These are phyloP conservation scores for Trissolcus brochymenae DNA, from an alignment of 2,888 invertebrate genomes.

Conservation along the genomic window DNA sequence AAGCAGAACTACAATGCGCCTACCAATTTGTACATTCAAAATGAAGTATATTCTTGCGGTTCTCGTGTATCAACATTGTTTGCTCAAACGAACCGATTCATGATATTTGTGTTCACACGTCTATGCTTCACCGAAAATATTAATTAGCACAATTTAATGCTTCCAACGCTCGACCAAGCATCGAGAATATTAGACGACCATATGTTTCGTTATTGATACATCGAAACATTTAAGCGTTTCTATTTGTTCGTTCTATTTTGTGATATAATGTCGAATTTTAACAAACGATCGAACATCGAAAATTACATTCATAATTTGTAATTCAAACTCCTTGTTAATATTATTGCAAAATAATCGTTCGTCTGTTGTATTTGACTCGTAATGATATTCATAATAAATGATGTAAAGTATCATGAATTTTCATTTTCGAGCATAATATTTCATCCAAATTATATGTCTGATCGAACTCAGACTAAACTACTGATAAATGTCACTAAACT, in stretches of 20 bases:
- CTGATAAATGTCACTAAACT: too few species aligned
- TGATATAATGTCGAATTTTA: constrained; percentile 9
- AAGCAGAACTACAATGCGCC: constrained; percentile 2
- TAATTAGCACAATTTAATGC: constrained; percentile 43
- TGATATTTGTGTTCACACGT: constrained; percentile 30
- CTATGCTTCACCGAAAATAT: constrained; percentile 27
- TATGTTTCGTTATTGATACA: constrained; percentile 33
- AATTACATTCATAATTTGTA: constrained; percentile 9
- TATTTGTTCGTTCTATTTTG: constrained; percentile 20
- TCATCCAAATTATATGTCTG: too few species aligned
- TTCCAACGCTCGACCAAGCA: constrained; percentile 18
- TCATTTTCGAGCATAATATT: too few species aligned
- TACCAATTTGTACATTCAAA: constrained; percentile 50
- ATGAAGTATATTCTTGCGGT: constrained; percentile 42
- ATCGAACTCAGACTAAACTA: too few species aligned
- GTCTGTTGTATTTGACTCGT: too few species aligned
- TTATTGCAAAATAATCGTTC: too few species aligned
- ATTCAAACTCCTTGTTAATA: background rate
- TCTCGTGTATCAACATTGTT: constrained; percentile 35
- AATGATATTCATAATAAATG: too few species aligned
- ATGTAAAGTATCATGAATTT: too few species aligned
- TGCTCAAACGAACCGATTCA: constrained; percentile 33
- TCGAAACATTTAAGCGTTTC: constrained; percentile 19
- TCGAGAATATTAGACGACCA: constrained; percentile 27
- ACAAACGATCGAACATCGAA: constrained; percentile 4